Conservation (phyloP, 2,797 vertebrate genomes). For the Peromyscus attwateri region DNA sequence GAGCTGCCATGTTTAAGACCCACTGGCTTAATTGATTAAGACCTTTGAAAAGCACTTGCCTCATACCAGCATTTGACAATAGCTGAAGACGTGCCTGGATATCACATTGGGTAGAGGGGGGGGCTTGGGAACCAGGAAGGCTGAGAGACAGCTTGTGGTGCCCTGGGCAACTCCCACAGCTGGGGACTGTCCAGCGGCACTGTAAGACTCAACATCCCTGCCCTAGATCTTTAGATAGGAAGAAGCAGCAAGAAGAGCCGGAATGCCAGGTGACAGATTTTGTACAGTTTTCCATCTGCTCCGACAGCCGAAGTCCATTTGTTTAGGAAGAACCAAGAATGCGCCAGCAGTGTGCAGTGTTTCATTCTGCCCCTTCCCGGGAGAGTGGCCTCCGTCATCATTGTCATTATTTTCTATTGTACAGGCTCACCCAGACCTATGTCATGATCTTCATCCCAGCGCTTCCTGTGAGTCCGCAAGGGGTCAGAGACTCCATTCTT, state of each 20-base stretch:
- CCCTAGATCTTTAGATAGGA: neutral
- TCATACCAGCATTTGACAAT: neutral
- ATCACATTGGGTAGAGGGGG: neutral
- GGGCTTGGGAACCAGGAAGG: neutral
- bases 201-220: neutral
- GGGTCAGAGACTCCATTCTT: neutral
- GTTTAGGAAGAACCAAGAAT: neutral
- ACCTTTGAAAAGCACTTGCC: slow-evolving; percentile 18
- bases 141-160: neutral
- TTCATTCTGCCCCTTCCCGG: neutral
- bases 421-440: slow-evolving; percentile 95
- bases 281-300: neutral
- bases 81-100: neutral
- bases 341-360: neutral
- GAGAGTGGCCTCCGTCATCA: neutral
- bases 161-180: accelerated
- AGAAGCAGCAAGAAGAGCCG: neutral
- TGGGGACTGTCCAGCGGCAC: neutral
- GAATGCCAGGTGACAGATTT: neutral
- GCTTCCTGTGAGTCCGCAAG: slow-evolving; percentile 93
- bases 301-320: neutral
- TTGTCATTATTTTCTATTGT: slow-evolving; percentile 52
- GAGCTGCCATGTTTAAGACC: neutral
- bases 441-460: slow-evolving; percentile 93
- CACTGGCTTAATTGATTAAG: neutral